Percentiles rank a stretch among this genome's conserved stretches.
Conservation (phyloP, 2,888 invertebrate species). For the Eulithis prunata region DNA sequence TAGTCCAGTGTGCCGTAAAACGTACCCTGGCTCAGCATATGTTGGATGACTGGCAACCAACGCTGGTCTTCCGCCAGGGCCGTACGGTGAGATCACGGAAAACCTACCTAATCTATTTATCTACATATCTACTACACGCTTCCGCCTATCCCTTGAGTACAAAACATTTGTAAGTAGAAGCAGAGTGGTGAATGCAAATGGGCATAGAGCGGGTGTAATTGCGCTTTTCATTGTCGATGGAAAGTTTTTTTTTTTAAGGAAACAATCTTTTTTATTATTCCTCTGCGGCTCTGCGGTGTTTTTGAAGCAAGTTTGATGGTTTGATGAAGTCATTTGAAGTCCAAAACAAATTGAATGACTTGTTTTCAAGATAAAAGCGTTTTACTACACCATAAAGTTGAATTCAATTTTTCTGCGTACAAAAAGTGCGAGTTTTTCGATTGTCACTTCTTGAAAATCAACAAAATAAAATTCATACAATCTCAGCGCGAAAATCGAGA, state of each 20-base stretch:
- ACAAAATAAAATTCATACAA: too few species aligned
- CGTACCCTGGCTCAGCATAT: too few species aligned
- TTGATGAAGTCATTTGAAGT: neutral
- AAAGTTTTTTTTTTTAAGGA: conserved; percentile 41
- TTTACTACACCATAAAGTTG: neutral
- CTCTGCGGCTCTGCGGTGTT: conserved; percentile 10
- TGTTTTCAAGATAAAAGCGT: neutral
- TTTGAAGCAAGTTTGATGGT: neutral
- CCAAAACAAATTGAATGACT: conserved; percentile 5
- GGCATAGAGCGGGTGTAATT: conserved; percentile 59
- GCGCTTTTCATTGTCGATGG: conserved; percentile 55
- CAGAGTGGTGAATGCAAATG: conserved; percentile 58
- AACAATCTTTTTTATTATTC: conserved; percentile 28
- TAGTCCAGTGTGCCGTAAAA: too few species aligned
- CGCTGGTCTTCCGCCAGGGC: too few species aligned
- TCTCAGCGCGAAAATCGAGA: too few species aligned
- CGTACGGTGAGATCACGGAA: too few species aligned
- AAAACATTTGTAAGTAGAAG: conserved; percentile 56
- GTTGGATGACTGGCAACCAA: too few species aligned
- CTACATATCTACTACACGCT: too few species aligned
- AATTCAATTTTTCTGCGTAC: too few species aligned
- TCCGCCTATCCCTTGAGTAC: conserved; percentile 27
- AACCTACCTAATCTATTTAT: too few species aligned
- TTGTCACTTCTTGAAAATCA: too few species aligned
- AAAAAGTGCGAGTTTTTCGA: too few species aligned